Evolutionary conservation across 1,140 invertebrate genomes (phyloP), one percentile per base, ranked within the genome.

Genomic region (Hylaeus anthracinus): DNA sequence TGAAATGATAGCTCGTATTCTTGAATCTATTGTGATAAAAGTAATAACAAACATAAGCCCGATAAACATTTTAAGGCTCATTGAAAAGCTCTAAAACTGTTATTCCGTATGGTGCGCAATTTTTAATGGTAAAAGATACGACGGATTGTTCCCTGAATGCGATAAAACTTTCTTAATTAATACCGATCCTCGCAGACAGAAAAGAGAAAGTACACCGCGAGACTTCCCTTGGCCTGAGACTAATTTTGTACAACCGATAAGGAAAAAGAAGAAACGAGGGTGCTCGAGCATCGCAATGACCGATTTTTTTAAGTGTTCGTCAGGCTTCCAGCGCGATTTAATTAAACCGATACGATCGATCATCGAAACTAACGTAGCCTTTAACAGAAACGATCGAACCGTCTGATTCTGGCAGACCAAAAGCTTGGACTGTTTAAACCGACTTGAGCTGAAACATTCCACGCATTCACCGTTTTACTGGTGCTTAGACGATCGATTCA

Each of bases 391-490:
- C 15, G 8, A 6, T 14, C 45, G 43, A 26, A 61, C 41, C 37
- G 1, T 51, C 26, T 26, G 26, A 26, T 56, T 48, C 15, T 10
- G 43, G 14, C 12, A 5, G 5, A 60, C n/a, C 45, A 76, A 69
- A 48, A n/a, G 58, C 15, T n/a, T 8, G 5, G 43, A 43, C 43
- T 69, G 55, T 67, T 75, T 65, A 74, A 45, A 1, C 51, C 53
- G 48, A 0, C 6, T 6, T 14, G 37, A 26, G 61, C 5, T 60
- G 60, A 48, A 51, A 55, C 70, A 60, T 79, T 79, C 51, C 43
- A 12, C 63, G 5, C 71, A 53, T 80, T 69, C 39, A 61, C 5
- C 45, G 65, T 53, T 80, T 80, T 66, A 67, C 45, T 64, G 10
- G 1, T n/a, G 55, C 1, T 43, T 26, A 39, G 51, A 5, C 61